Evolutionary conservation across 1,140 invertebrate species (phyloP).

Genomic region (Bactericera cockerelli): DNA sequence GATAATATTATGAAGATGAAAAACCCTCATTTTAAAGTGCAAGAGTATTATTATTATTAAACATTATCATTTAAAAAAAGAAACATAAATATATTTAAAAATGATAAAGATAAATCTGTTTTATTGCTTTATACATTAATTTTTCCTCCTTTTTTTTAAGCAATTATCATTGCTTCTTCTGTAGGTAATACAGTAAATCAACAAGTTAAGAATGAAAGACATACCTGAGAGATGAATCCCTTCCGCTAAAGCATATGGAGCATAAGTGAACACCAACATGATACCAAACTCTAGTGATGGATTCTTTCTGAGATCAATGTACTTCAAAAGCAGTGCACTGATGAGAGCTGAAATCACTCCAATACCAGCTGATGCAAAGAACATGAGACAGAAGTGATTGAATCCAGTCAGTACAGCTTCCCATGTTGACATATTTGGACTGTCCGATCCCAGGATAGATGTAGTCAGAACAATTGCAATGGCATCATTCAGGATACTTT

Average conservation of each 20-base stretch:
- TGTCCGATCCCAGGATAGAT: slow-evolving; percentile 62
- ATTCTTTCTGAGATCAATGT: slow-evolving; percentile 91
- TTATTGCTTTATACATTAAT: no score
- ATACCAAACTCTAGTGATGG: slow-evolving; percentile 96
- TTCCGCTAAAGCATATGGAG: slow-evolving; percentile 94
- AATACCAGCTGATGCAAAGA: slow-evolving; percentile 94
- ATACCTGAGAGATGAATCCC: slow-evolving; percentile 87
- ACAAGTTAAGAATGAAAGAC: no score
- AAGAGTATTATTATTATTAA: no score
- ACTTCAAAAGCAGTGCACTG: slow-evolving; percentile 86
- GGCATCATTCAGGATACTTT: slow-evolving; percentile 95
- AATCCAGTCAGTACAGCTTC: slow-evolving; percentile 81
- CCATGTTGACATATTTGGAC: slow-evolving; percentile 51
- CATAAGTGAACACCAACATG: slow-evolving; percentile 96
- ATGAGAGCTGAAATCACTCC: slow-evolving; percentile 89
- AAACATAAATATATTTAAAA: no score
- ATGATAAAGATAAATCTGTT: no score
- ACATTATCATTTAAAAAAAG: no score
- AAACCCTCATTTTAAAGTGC: no score
- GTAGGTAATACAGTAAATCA: no score
- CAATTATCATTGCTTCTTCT: no score
- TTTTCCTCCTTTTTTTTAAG: no score
- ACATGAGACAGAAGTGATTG: slow-evolving; percentile 88
- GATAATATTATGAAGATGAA: no score
- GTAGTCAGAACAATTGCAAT: slow-evolving; percentile 94